Conservation (phyloP, 2,888 invertebrate genomes). For the Bunonema sp. region DNA sequence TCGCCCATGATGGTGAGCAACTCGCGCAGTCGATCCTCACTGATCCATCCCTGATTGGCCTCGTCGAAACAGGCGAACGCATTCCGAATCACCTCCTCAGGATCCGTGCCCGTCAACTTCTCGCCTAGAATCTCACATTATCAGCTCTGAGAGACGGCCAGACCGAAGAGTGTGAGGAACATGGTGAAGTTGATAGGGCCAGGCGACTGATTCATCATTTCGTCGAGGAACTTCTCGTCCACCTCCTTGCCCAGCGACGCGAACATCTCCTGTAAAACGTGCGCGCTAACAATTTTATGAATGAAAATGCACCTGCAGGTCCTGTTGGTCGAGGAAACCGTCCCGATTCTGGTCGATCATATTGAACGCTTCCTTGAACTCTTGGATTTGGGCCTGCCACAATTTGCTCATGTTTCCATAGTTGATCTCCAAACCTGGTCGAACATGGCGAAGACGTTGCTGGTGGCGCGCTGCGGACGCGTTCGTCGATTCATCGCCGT, state of each 20-base stretch:
- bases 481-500: conserved; percentile 15
- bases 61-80: conserved; percentile 99
- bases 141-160: too few relatives aligned
- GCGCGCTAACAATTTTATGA: not conserved
- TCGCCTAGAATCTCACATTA: too few relatives aligned
- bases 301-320: conserved; percentile 56
- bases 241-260: conserved; percentile 92
- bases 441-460: conserved; percentile 98
- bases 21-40: conserved; percentile 73
- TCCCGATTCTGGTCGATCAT: conserved; percentile 98
- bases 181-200: conserved; percentile 80
- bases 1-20: conserved; percentile 76
- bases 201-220: conserved; percentile 95
- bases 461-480: conserved; percentile 89
- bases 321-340: conserved; percentile 94
- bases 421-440: conserved; percentile 78
- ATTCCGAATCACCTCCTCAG: conserved; percentile 65
- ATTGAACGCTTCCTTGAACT: conserved; percentile 97
- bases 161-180: conserved; percentile 94
- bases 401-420: not conserved
- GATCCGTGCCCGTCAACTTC: conserved; percentile 63
- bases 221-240: conserved; percentile 80
- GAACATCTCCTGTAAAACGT: conserved; percentile 66
- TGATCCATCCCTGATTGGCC: conserved; percentile 65
- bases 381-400: conserved; percentile 76